Percentiles rank a stretch among this genome's conserved stretches.
phyloP scores from a whole-genome alignment of 2,113 vertebrate genomes.

The Micronycteris hirsuta region DNA sequence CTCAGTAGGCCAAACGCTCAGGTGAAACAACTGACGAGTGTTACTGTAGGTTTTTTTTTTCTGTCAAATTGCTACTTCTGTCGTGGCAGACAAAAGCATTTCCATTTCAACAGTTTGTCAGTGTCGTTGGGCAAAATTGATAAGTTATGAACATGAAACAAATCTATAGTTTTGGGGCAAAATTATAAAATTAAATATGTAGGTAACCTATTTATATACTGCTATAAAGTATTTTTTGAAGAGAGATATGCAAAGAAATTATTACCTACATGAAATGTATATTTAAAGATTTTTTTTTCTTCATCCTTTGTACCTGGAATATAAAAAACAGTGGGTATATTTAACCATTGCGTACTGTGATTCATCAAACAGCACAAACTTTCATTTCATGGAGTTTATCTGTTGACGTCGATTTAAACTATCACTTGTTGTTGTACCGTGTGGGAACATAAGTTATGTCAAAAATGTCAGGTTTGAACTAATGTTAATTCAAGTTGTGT shows the following conservation, averaged over 20 bases:
- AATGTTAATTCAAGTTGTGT: conserved; percentile 74
- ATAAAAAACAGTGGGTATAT: conserved; percentile 77
- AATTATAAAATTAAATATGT: conserved; percentile 79
- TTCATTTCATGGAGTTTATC: conserved; percentile 79
- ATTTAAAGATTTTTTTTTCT: conserved; percentile 82
- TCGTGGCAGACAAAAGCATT: conserved; percentile 75
- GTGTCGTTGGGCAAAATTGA: conserved; percentile 72
- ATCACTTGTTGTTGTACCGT: conserved; percentile 75
- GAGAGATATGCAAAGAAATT: conserved; percentile 82
- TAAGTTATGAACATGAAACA: conserved; percentile 76
- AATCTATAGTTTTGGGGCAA: conserved; percentile 78
- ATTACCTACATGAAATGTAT: conserved; percentile 83
- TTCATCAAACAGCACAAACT: conserved; percentile 82
- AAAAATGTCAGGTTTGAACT: conserved; percentile 73
- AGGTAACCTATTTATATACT: conserved; percentile 83
- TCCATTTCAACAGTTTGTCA: conserved; percentile 79
- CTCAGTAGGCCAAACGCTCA: conserved; percentile 78
- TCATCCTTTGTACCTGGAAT: conserved; percentile 79
- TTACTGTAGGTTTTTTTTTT: conserved; percentile 70
- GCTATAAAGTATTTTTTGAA: conserved; percentile 84
- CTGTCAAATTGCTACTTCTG: conserved; percentile 73
- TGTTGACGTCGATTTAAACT: conserved; percentile 75
- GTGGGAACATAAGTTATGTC: conserved; percentile 79
- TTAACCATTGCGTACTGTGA: conserved; percentile 83
- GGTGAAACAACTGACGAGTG: conserved; percentile 80